Evolutionary conservation across 1,140 invertebrate genomes (phyloP).

Genomic region (Contarinia nasturtii): DNA sequence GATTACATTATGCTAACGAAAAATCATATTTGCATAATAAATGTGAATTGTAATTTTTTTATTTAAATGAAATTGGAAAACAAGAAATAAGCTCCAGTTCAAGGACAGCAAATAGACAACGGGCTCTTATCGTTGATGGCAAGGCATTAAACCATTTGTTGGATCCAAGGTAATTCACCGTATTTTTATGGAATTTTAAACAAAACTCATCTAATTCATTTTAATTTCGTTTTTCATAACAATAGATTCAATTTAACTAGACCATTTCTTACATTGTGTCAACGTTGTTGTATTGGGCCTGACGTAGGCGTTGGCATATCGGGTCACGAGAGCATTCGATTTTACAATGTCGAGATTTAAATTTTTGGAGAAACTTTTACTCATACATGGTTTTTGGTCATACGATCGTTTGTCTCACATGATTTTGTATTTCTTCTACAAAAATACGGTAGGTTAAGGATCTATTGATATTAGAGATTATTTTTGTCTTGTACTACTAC

Average conservation of each 20-base stretch:
- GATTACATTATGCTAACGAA: no score
- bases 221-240: neutral
- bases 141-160: constrained; percentile 75
- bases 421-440: constrained; percentile 93
- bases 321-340: constrained; percentile 84
- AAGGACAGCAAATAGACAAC: constrained; percentile 16
- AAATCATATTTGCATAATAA: no score
- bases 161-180: constrained; percentile 26
- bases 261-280: constrained; percentile 76
- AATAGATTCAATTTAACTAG: constrained; percentile 58
- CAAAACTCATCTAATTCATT: neutral
- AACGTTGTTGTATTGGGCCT: constrained; percentile 80
- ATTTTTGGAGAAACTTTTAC: constrained; percentile 64
- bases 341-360: constrained; percentile 84
- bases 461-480: no score
- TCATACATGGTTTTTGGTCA: constrained; percentile 93
- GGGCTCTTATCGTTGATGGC: constrained; percentile 83
- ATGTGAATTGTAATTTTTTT: no score
- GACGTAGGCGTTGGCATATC: constrained; percentile 89
- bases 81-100: constrained; percentile 6
- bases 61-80: constrained; percentile 33
- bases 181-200: neutral
- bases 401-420: constrained; percentile 82
- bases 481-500: no score
- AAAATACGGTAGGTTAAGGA: constrained; percentile 79